Conservation (phyloP, 2,113 vertebrate species). For the Formicarius rufipectus region DNA sequence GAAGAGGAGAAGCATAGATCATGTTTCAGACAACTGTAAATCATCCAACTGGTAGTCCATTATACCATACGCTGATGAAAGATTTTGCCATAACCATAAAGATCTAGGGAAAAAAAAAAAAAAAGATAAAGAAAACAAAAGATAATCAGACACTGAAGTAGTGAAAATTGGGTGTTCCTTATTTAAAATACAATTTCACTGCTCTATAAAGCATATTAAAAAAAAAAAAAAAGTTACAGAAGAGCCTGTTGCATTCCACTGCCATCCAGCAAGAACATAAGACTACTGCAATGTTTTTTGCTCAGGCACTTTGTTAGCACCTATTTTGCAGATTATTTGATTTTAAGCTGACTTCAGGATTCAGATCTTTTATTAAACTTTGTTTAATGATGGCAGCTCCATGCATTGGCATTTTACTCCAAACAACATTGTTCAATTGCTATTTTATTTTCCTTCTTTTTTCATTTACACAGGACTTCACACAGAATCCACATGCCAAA, state of each 20-base stretch:
- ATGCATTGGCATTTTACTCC: neutral
- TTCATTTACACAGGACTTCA: neutral
- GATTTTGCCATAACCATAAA: slow-evolving; percentile 47
- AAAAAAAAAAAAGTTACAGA: neutral
- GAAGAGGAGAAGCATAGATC: neutral
- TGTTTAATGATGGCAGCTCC: neutral
- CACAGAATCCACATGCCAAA: neutral
- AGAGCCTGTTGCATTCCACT: neutral
- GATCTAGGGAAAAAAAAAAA: slow-evolving; percentile 29
- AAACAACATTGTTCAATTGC: neutral
- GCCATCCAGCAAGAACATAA: neutral
- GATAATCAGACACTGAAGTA: neutral
- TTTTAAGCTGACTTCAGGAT: neutral
- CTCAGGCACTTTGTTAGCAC: neutral
- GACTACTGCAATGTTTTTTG: neutral
- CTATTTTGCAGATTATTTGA: neutral
- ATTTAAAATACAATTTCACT: neutral
- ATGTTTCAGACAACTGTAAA: slow-evolving; percentile 3
- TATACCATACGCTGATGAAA: neutral
- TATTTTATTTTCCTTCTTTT: neutral
- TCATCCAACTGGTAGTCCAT: slow-evolving; percentile 36
- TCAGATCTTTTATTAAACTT: neutral
- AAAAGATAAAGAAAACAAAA: neutral
- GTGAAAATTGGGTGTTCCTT: neutral
- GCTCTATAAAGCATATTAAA: neutral